Conservation (phyloP, 2,888 invertebrate species). For the Belgica antarctica region DNA sequence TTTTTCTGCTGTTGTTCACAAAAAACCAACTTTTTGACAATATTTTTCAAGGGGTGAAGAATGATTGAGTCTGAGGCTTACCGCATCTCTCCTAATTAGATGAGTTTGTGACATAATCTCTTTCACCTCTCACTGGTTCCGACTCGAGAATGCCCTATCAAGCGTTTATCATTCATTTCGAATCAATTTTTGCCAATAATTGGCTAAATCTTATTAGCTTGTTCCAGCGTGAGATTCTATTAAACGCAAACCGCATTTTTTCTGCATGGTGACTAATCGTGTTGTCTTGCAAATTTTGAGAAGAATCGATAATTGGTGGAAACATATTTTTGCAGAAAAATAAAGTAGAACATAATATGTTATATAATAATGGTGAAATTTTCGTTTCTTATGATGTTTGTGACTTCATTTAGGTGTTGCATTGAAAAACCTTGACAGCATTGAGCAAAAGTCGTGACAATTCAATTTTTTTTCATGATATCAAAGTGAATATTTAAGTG, state of each 20-base stretch:
- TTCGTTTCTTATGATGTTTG: no score
- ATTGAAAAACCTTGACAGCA: no score
- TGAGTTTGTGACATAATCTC: constrained; percentile 39
- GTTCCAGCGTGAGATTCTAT: constrained; percentile 34
- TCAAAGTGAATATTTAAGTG: no score
- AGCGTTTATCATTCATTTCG: constrained; percentile 26
- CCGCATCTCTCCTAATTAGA: constrained; percentile 22
- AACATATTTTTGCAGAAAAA: no score
- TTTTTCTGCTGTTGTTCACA: background rate
- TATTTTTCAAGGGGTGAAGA: background rate
- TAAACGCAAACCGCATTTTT: constrained; percentile 28
- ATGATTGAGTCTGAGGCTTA: constrained; percentile 22
- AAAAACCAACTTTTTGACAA: background rate
- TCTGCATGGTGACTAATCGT: background rate
- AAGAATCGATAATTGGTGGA: no score
- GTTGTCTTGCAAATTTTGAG: no score
- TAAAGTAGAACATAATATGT: no score
- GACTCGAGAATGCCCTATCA: constrained; percentile 1
- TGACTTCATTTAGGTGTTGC: no score
- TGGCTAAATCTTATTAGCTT: constrained; percentile 37
- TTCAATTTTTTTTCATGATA: no score
- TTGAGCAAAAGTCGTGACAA: no score
- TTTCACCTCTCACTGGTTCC: constrained; percentile 22
- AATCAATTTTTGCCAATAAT: constrained; percentile 34
- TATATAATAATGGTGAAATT: no score